Percentiles rank a stretch among this genome's conserved stretches.
phyloP scores from a whole-genome alignment of 2,797 vertebrate genomes.

The Eulemur coronatus region DNA sequence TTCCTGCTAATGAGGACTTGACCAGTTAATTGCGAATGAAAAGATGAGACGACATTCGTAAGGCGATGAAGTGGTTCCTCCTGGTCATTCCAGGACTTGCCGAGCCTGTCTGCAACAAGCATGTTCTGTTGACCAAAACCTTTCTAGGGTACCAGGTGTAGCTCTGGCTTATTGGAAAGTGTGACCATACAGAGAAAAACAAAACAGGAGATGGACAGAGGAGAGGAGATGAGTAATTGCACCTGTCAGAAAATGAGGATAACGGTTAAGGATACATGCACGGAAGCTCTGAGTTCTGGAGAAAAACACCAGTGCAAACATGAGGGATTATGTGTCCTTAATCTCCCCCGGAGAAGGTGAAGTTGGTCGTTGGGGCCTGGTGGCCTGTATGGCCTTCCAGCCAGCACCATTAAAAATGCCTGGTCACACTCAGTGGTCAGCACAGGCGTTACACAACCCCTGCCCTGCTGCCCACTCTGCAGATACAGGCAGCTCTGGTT shows the following conservation, averaged over 20 bases:
- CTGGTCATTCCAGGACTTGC: neutral
- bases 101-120: neutral
- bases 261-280: neutral
- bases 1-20: neutral
- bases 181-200: constrained; percentile 39
- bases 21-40: constrained; percentile 43
- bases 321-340: constrained; percentile 15
- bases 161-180: constrained; percentile 43
- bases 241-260: constrained; percentile 69
- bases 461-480: constrained; percentile 67
- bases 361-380: neutral
- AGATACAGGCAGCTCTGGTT: constrained; percentile 63
- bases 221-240: constrained; percentile 48
- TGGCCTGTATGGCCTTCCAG: constrained; percentile 40
- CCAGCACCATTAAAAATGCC: constrained; percentile 52
- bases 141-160: neutral
- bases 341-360: neutral
- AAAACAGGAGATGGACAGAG: constrained; percentile 53
- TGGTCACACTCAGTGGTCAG: constrained; percentile 65
- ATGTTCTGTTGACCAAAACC: neutral
- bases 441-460: constrained; percentile 72
- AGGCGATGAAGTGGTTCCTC: neutral
- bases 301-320: constrained; percentile 34
- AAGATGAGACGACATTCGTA: neutral
- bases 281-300: constrained; percentile 48